Evolutionary conservation across 2,797 vertebrate genomes (phyloP), one percentile per base, ranked within the genome.

Genomic region (Tympanoctomys barrerae): DNA sequence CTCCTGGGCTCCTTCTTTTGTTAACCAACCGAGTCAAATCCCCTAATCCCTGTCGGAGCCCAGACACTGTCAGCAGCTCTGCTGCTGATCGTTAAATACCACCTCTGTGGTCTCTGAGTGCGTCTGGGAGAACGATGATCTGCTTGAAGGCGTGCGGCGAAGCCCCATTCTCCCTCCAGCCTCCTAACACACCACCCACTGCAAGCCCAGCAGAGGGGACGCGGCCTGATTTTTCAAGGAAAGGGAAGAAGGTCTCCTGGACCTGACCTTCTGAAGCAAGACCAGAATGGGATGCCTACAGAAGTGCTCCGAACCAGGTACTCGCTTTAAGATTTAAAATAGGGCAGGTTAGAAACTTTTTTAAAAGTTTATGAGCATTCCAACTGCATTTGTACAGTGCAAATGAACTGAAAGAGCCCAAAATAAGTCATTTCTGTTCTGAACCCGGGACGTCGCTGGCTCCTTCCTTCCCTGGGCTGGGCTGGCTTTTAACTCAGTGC

Each of bases 1-100:
- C 97, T 98, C 97, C 92, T 92, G 97, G 98, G 97, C 95, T 92
- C 93, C 95, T 95, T 84, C 97, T 97, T 94, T 96, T 97, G 98
- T 97, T 98, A 98, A 98, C 97, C 97, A 98, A 94, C 93, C 31
- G 71, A 97, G 92, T 59, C 73, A 68, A 97, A 96, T 68, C 94
- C 31, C 92, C 96, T 75, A 88, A 97, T 96, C 86, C 98, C 96
- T 90, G 21, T 21, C 92, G 97, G 97, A 97, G 49, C 93, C 82
- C 1, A 39, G 0, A 92, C 86, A 13, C 95, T 62, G 92, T 12
- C 95, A 93, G 96, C 73, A 78, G 93, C 97, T 97, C 97, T 93
- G 95, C 96, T 93, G 97, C 95, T 98, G 96, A 98, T 95, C 70
- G 54, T 66, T 12, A 94, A 91, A 94, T 57, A 92, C 83, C 36